Conservation (phyloP, 2,888 invertebrate genomes). For the Sicus ferrugineus region DNA sequence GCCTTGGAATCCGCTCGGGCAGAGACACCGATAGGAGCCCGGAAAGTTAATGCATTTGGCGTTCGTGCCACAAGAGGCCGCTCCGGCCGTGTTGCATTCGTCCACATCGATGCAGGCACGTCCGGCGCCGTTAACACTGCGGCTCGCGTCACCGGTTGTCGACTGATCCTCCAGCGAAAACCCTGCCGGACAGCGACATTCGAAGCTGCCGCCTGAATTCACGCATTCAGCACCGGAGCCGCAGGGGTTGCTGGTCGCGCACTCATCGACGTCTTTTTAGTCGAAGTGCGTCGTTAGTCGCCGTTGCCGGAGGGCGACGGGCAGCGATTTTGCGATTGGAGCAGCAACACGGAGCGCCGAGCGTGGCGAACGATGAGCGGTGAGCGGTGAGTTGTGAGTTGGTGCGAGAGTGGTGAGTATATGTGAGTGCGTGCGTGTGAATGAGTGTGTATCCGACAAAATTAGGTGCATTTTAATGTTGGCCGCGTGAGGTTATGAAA, state of each 20-base stretch:
- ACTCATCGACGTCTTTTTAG: conserved; percentile 74
- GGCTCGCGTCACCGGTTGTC: conserved; percentile 30
- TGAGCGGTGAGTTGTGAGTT: conserved; percentile 4
- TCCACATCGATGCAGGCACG: conserved; percentile 77
- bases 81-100: conserved; percentile 74
- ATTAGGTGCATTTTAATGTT: conserved; percentile 21
- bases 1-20: conserved; percentile 78
- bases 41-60: conserved; percentile 82
- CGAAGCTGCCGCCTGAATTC: conserved; percentile 79
- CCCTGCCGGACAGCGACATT: conserved; percentile 77
- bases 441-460: conserved; percentile 19
- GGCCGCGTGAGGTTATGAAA: conserved; percentile 16
- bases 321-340: not conserved
- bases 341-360: not conserved
- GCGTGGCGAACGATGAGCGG: no score
- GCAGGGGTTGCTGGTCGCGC: conserved; percentile 72
- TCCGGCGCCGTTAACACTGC: conserved; percentile 56
- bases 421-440: conserved; percentile 16
- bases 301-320: conserved; percentile 15
- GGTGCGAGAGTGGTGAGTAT: not conserved
- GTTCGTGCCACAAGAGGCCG: conserved; percentile 78
- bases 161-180: conserved; percentile 70
- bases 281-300: conserved; percentile 22
- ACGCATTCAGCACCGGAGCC: conserved; percentile 75
- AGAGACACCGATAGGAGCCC: conserved; percentile 81